phyloP scores from a whole-genome alignment of 2,888 invertebrate genomes.

The Terebella lapidaria region DNA sequence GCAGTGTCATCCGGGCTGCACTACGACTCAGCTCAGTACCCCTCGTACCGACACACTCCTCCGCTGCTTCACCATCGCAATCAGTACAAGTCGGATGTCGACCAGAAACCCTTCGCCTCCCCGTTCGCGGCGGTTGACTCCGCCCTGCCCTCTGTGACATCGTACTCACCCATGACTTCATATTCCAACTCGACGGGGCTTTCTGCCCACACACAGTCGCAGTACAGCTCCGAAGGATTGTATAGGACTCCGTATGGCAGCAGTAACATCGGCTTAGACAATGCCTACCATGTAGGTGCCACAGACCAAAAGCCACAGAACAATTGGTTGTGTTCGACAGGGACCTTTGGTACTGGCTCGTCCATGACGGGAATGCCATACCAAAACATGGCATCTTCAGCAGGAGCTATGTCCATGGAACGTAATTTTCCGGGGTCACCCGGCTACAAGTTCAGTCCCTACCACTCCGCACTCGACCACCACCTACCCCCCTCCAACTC shows the following conservation, averaged over 20 bases:
- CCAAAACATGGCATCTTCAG: background rate
- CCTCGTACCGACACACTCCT: background rate
- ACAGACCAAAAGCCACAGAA: background rate
- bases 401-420: background rate
- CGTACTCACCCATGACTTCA: background rate
- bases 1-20: background rate
- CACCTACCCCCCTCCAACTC: background rate
- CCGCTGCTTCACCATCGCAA: background rate
- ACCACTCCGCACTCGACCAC: slow-evolving; percentile 5
- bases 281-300: background rate
- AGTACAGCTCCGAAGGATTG: background rate
- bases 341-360: background rate
- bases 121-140: background rate
- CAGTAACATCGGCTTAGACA: background rate
- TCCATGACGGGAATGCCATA: background rate
- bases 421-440: background rate
- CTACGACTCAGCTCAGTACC: background rate
- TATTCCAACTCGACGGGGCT: background rate
- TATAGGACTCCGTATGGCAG: slow-evolving; percentile 2
- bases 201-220: background rate
- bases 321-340: slow-evolving; percentile 2
- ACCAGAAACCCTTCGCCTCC: background rate
- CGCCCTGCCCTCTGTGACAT: background rate
- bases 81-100: background rate
- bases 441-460: background rate